Conservation (phyloP, 2,113 vertebrate species). For the Xyrauchen texanus region DNA sequence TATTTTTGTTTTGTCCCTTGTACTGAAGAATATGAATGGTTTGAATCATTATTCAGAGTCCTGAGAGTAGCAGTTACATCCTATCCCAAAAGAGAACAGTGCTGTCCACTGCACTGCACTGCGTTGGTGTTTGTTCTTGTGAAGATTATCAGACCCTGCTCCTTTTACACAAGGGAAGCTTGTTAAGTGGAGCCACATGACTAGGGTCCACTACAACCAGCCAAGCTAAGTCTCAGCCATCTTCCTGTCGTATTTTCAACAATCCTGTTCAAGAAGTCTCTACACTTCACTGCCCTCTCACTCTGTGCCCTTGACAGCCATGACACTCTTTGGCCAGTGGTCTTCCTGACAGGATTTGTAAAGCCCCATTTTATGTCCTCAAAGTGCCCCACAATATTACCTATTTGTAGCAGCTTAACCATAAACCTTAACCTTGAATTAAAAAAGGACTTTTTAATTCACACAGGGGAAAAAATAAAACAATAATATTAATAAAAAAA, state of each 20-base stretch:
- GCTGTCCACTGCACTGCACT: not conserved
- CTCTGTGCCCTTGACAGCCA: not conserved
- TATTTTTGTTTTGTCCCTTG: not conserved
- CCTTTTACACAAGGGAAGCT: constrained; percentile 30
- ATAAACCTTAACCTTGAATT: not conserved
- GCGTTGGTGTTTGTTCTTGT: constrained; percentile 31
- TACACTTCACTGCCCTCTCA: constrained; percentile 11
- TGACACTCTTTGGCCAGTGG: not conserved
- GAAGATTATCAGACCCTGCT: constrained; percentile 43
- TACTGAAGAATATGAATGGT: not conserved
- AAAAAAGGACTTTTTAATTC: constrained; percentile 6
- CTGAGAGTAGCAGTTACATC: not conserved
- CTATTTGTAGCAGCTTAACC: not conserved
- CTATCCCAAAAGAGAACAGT: constrained; percentile 20
- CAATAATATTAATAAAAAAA: too few species aligned
- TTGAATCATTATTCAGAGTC: not conserved
- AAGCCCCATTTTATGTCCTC: not conserved
- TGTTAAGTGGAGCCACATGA: constrained; percentile 42
- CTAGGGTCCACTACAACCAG: constrained; percentile 21
- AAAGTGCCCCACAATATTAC: too few species aligned
- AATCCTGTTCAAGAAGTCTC: constrained; percentile 24
- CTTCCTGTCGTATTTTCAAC: constrained; percentile 38
- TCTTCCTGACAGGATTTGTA: not conserved
- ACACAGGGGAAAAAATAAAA: too few species aligned
- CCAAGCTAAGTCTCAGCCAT: constrained; percentile 11